Evolutionary conservation across 2,113 vertebrate species (phyloP).

Genomic region (Pipa parva): DNA sequence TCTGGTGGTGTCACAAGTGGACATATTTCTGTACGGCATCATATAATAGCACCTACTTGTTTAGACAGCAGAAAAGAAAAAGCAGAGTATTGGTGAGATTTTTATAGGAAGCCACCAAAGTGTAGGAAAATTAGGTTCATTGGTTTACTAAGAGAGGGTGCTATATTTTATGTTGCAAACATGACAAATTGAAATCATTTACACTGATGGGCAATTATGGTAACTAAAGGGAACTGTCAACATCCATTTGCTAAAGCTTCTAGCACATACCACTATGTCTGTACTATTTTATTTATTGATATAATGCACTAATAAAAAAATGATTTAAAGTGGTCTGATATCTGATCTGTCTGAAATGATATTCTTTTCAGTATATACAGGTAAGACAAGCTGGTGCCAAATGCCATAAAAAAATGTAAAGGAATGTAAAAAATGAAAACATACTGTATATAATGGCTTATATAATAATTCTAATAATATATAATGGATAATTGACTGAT

Average conservation of each 20-base stretch:
- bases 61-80: slow-evolving; percentile 15
- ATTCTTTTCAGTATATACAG: no score
- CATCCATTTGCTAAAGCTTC: not conserved
- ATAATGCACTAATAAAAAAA: no score
- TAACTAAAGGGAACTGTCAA: not conserved
- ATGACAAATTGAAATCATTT: not conserved
- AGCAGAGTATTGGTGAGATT: slow-evolving; percentile 5
- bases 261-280: no score
- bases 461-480: no score
- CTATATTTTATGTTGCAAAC: not conserved
- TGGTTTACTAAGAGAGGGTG: not conserved
- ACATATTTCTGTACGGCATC: slow-evolving; percentile 3
- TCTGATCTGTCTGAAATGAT: no score
- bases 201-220: not conserved
- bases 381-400: no score
- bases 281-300: no score
- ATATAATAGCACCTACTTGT: slow-evolving; percentile 24
- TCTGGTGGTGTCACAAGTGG: slow-evolving; percentile 18
- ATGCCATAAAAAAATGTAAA: no score
- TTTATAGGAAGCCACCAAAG: slow-evolving; percentile 16
- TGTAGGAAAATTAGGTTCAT: slow-evolving; percentile 3
- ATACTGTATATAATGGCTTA: no score
- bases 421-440: no score
- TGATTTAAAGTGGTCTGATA: no score
- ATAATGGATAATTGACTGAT: no score